Percentiles rank a stretch among this genome's conserved stretches.
Evolutionary conservation across 2,797 vertebrate species (phyloP).

Genomic region (Echiichthys vipera): DNA sequence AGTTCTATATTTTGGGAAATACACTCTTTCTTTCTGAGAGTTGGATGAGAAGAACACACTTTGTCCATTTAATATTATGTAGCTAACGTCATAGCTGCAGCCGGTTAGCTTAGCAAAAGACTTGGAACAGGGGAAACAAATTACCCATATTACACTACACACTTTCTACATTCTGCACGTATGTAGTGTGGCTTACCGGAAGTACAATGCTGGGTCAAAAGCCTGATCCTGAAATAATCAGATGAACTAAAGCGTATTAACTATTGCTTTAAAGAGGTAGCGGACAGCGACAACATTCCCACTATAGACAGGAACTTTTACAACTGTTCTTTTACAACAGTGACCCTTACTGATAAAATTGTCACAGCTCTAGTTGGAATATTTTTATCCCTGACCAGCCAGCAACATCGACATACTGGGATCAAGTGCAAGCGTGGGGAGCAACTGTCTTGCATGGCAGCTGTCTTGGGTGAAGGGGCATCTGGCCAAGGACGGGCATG

Average conservation of each 20-base stretch:
- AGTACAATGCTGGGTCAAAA: no score
- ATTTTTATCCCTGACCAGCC: conserved; percentile 51
- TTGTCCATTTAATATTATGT: no score
- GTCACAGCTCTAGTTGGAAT: conserved; percentile 24
- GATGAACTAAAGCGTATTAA: not conserved
- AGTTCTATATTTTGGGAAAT: no score
- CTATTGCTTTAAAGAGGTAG: not conserved
- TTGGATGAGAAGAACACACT: no score
- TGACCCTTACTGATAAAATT: conserved; percentile 35
- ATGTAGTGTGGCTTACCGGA: no score
- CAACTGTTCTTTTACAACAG: conserved; percentile 28
- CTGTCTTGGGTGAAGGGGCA: conserved; percentile 69
- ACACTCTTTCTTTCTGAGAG: no score
- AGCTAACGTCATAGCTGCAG: no score
- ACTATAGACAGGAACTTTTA: not conserved
- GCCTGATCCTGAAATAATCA: no score
- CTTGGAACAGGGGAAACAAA: no score
- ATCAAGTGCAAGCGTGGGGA: conserved; percentile 44
- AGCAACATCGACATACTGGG: conserved; percentile 38
- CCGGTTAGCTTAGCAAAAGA: no score
- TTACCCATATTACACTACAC: no score
- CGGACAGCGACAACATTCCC: not conserved
- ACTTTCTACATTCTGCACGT: no score
- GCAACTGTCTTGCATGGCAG: conserved; percentile 67
- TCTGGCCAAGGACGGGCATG: conserved; percentile 49